phyloP scores from a whole-genome alignment of 1,140 invertebrate species.

The Brachionus asplanchnoidis region DNA sequence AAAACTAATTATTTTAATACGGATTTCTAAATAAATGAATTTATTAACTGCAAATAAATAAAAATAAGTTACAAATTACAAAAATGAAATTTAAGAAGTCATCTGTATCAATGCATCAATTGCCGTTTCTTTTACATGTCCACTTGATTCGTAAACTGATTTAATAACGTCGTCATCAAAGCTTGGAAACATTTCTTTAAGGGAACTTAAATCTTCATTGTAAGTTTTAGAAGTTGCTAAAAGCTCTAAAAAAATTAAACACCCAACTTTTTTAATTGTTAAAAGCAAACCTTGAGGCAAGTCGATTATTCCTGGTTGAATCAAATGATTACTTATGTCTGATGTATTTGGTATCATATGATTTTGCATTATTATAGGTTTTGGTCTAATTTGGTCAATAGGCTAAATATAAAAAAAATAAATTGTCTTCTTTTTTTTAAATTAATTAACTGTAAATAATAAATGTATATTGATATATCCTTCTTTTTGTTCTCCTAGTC shows the following conservation, averaged over 20 bases:
- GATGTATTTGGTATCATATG: background rate
- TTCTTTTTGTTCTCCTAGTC: constrained; percentile 85
- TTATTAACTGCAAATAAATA: background rate
- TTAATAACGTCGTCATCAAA: constrained; percentile 85
- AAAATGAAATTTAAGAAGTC: constrained; percentile 44
- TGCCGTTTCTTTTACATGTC: constrained; percentile 80
- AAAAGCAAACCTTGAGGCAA: background rate
- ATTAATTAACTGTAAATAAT: constrained; percentile 60
- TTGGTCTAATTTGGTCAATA: background rate
- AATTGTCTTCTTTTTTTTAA: background rate
- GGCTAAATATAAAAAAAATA: background rate
- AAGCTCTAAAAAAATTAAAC: background rate
- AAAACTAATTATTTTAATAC: no score
- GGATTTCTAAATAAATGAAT: no score
- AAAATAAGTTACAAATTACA: background rate
- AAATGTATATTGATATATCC: constrained; percentile 68
- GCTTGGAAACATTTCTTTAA: constrained; percentile 92
- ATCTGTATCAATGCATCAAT: constrained; percentile 86
- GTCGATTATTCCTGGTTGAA: background rate
- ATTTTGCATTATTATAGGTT: background rate
- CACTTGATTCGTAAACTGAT: constrained; percentile 79
- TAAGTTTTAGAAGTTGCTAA: constrained; percentile 10
- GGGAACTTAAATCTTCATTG: constrained; percentile 72
- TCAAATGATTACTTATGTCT: background rate
- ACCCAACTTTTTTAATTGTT: background rate